Evolutionary conservation across 2,113 vertebrate genomes (phyloP).

Genomic region (Gnathonemus echidnorhynchus): DNA sequence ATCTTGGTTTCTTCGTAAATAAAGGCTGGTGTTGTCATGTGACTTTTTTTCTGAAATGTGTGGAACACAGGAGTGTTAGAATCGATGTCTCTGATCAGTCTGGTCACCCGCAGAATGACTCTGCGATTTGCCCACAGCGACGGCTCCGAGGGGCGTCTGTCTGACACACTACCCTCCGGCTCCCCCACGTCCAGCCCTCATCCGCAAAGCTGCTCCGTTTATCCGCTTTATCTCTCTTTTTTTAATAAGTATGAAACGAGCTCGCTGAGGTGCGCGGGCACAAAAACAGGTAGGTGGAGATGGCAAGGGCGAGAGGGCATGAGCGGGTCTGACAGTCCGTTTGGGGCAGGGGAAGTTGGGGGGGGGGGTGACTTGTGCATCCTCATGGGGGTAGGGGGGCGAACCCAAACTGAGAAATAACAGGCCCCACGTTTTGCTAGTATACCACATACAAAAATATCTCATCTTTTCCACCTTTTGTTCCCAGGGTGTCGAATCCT

Average conservation of each 20-base stretch:
- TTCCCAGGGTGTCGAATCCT: conserved; percentile 13
- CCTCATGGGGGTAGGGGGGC: neutral
- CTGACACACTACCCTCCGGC: neutral
- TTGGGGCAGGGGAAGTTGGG: neutral
- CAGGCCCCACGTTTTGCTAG: conserved; percentile 33
- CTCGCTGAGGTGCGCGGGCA: neutral
- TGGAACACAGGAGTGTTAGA: neutral
- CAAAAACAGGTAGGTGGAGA: neutral
- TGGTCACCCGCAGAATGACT: neutral
- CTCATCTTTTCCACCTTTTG: conserved; percentile 31
- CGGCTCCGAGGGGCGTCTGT: neutral
- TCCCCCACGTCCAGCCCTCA: neutral
- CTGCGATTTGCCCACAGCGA: neutral
- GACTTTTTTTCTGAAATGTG: neutral
- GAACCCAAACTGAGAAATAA: conserved; percentile 34
- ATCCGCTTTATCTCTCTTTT: neutral
- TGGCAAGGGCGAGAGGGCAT: conserved; percentile 19
- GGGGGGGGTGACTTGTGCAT: conserved; percentile 26
- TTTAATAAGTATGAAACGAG: neutral
- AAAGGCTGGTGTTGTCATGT: conserved; percentile 23
- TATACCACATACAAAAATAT: conserved; percentile 56
- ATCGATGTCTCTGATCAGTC: conserved; percentile 1
- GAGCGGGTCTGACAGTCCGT: conserved; percentile 11
- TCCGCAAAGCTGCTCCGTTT: neutral
- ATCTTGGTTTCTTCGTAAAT: conserved; percentile 36